A percentile compares a stretch with the other conserved stretches of the same genome.
phyloP scores from a whole-genome alignment of 2,888 invertebrate species.

The Callyntrura guangdongensis region DNA sequence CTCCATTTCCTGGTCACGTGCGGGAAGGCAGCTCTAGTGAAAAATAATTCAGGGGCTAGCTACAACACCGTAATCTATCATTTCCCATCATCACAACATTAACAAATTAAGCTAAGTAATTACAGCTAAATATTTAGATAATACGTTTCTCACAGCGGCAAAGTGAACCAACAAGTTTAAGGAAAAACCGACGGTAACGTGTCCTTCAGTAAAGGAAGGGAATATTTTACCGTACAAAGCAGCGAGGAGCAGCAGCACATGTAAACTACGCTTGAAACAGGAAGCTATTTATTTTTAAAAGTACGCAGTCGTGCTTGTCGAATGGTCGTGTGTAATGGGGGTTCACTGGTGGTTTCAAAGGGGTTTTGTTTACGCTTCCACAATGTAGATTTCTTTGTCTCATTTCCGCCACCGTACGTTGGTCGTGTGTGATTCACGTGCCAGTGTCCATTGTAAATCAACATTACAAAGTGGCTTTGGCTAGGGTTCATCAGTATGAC shows the following conservation, averaged over 20 bases:
- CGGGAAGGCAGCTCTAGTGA: background rate
- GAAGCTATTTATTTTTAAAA: slow-evolving; percentile 3
- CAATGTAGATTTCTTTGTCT: slow-evolving; percentile 28
- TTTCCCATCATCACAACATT: slow-evolving; percentile 50
- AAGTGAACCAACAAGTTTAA: background rate
- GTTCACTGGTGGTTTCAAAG: slow-evolving; percentile 75
- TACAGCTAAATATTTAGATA: slow-evolving; percentile 83
- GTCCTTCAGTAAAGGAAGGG: background rate
- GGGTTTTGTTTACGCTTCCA: slow-evolving; percentile 61
- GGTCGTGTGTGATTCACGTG: slow-evolving; percentile 81
- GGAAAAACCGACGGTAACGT: background rate
- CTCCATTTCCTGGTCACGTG: slow-evolving; percentile 49
- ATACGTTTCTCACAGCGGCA: slow-evolving; percentile 45
- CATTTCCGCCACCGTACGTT: slow-evolving; percentile 60
- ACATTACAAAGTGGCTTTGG: slow-evolving; percentile 20
- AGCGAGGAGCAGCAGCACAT: background rate
- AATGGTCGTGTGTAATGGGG: slow-evolving; percentile 55
- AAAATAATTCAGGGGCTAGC: slow-evolving; percentile 43
- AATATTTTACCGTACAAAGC: slow-evolving; percentile 2
- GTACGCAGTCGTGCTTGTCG: slow-evolving; percentile 25
- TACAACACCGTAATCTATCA: slow-evolving; percentile 64
- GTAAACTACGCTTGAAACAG: slow-evolving; percentile 15
- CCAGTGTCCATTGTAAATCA: slow-evolving; percentile 68
- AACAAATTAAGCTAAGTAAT: slow-evolving; percentile 79
- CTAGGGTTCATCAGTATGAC: slow-evolving; percentile 4